Percentiles rank a stretch among this genome's conserved stretches.
Evolutionary conservation across 2,888 invertebrate genomes (phyloP).

Genomic region (Aphodius sticticus): DNA sequence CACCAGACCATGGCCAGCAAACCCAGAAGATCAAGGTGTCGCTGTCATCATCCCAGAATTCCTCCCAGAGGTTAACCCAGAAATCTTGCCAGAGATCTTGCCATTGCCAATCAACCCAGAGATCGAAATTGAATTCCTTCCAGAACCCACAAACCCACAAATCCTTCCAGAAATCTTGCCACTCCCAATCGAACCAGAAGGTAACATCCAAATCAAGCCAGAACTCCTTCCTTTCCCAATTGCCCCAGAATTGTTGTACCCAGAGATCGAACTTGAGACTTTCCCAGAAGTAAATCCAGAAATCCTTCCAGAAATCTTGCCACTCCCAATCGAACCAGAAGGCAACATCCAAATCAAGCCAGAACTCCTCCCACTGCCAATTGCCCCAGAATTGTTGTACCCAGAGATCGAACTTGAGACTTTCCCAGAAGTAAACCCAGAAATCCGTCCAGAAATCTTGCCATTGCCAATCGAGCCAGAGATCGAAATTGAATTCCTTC

Average conservation of each 20-base stretch:
- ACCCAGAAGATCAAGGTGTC: neutral
- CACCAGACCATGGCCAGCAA: conserved; percentile 12
- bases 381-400: too few species aligned
- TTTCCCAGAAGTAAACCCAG: conserved; percentile 7
- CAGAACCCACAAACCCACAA: neutral
- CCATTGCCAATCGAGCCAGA: conserved; percentile 7
- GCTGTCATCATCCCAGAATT: neutral
- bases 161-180: conserved; percentile 10
- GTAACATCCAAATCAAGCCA: conserved; percentile 11
- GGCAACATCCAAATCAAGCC: conserved; percentile 6
- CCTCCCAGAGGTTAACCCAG: conserved; percentile 12
- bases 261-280: neutral
- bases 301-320: neutral
- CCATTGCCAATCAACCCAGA: conserved; percentile 13
- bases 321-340: conserved; percentile 17
- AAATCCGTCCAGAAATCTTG: conserved; percentile 19
- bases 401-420: neutral
- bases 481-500: neutral
- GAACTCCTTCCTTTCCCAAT: conserved; percentile 16
- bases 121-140: neutral
- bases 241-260: neutral
- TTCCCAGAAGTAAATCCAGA: neutral
- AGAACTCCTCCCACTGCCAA: neutral
- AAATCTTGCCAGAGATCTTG: neutral
- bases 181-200: conserved; percentile 17